Conservation (phyloP, 2,888 invertebrate genomes). For the Agrilus mali region DNA sequence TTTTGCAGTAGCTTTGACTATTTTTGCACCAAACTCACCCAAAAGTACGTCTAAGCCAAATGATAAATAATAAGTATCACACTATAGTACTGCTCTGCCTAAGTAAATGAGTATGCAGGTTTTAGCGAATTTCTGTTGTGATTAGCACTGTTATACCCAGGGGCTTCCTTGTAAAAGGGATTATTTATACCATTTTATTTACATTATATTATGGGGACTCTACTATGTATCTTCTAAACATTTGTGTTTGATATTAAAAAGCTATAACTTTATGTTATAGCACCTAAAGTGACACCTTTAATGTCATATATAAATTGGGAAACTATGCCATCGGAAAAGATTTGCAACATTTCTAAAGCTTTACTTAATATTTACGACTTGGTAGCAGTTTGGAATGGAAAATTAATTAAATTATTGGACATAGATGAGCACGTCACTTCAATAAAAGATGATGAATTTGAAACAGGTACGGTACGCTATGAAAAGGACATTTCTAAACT, state of each 20-base stretch:
- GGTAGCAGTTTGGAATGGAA: conserved; percentile 46
- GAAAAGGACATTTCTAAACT: conserved; percentile 44
- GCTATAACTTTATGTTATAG: conserved; percentile 36
- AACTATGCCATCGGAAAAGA: conserved; percentile 44
- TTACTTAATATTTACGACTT: conserved; percentile 50
- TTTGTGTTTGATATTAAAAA: not conserved
- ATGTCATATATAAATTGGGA: conserved; percentile 56
- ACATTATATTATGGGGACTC: too few relatives aligned
- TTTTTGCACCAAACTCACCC: too few relatives aligned
- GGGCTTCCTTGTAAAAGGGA: too few relatives aligned
- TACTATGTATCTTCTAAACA: not conserved
- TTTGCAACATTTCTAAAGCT: conserved; percentile 62
- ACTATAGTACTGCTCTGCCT: too few relatives aligned
- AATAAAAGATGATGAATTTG: conserved; percentile 4
- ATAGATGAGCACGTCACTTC: conserved; percentile 16
- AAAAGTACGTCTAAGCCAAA: too few relatives aligned
- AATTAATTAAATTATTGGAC: conserved; percentile 49
- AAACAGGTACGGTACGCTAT: conserved; percentile 49
- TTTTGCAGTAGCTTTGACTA: too few relatives aligned
- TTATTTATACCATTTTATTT: too few relatives aligned
- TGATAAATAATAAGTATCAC: too few relatives aligned
- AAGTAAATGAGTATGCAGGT: too few relatives aligned
- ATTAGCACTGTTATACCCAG: too few relatives aligned
- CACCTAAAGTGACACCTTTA: conserved; percentile 55
- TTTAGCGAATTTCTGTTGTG: too few relatives aligned